These are phyloP conservation scores for Seriola aureovittata DNA, from an alignment of 2,113 vertebrate genomes.

Conservation along the genomic window DNA sequence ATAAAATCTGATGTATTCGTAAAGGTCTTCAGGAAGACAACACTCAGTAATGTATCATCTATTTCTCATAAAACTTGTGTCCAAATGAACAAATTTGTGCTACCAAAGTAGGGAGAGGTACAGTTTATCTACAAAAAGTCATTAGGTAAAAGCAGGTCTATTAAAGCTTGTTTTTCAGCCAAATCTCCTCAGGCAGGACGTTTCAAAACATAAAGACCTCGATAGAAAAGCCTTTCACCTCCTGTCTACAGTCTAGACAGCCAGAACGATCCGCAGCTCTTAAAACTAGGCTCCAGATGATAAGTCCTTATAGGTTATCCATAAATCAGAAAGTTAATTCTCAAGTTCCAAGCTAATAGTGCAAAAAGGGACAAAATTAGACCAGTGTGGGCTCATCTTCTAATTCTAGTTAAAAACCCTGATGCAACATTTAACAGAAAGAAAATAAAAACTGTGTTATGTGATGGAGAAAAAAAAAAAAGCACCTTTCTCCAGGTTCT, in stretches of 20 bases:
- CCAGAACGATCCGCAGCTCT: constrained; percentile 53
- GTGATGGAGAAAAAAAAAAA: background rate
- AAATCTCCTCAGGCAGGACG: constrained; percentile 37
- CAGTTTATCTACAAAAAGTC: constrained; percentile 17
- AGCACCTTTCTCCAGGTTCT: constrained; percentile 7
- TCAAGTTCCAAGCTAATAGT: constrained; percentile 45
- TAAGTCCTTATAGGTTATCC: constrained; percentile 57
- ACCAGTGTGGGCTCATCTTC: constrained; percentile 39
- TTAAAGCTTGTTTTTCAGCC: constrained; percentile 54
- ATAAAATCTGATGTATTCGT: background rate
- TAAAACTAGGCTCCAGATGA: constrained; percentile 60
- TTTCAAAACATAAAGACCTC: constrained; percentile 52
- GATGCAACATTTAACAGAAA: constrained; percentile 25
- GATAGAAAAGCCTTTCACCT: constrained; percentile 31
- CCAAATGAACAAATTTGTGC: background rate
- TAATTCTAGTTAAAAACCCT: constrained; percentile 45
- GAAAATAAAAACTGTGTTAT: constrained; percentile 34
- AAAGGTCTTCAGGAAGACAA: background rate
- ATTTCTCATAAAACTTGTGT: background rate
- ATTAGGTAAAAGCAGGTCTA: constrained; percentile 58
- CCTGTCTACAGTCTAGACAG: constrained; percentile 61
- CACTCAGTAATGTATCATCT: background rate
- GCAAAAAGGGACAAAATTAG: constrained; percentile 42
- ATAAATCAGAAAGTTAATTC: constrained; percentile 63
- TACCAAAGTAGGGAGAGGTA: constrained; percentile 12